These are phyloP conservation scores for Pseudorhiza aurosa DNA, from an alignment of 30 jellyfish, hydroid and myxozoan genomes.

Conservation along the genomic window DNA sequence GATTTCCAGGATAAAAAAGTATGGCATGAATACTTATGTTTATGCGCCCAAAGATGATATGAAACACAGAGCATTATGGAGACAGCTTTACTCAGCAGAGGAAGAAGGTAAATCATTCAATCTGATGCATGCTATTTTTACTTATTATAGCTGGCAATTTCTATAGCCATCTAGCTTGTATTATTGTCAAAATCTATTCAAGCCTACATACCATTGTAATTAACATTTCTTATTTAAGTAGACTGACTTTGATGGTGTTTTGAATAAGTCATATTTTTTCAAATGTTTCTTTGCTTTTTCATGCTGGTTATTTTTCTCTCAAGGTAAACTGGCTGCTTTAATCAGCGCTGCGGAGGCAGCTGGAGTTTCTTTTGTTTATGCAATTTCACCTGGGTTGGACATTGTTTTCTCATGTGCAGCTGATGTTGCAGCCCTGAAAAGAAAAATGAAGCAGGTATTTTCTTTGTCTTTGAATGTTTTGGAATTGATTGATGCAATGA, in stretches of 20 bases:
- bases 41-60: conserved; percentile 94
- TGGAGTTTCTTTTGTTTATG: conserved; percentile 89
- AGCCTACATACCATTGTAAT: too few species aligned
- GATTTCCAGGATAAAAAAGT: conserved; percentile 74
- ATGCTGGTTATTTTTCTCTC: too few species aligned
- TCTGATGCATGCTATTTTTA: too few species aligned
- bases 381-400: conserved; percentile 98
- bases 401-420: conserved; percentile 87
- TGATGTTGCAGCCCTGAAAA: conserved; percentile 87
- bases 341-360: conserved; percentile 69
- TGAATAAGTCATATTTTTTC: too few species aligned
- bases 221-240: too few species aligned
- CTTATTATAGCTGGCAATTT: too few species aligned
- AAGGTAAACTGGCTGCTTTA: conserved; percentile 75
- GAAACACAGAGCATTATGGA: conserved; percentile 88
- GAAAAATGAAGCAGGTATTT: conserved; percentile 92
- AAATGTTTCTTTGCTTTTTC: too few species aligned
- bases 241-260: too few species aligned
- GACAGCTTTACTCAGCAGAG: conserved; percentile 90
- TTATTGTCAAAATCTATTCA: too few species aligned
- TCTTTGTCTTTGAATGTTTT: background rate
- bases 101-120: conserved; percentile 93
- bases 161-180: too few species aligned
- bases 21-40: conserved; percentile 95
- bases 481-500: too few species aligned